A percentile compares a stretch with the other conserved stretches of the same genome.
Conservation (phyloP, 2,113 vertebrate genomes). For the Argyrosomus japonicus region DNA sequence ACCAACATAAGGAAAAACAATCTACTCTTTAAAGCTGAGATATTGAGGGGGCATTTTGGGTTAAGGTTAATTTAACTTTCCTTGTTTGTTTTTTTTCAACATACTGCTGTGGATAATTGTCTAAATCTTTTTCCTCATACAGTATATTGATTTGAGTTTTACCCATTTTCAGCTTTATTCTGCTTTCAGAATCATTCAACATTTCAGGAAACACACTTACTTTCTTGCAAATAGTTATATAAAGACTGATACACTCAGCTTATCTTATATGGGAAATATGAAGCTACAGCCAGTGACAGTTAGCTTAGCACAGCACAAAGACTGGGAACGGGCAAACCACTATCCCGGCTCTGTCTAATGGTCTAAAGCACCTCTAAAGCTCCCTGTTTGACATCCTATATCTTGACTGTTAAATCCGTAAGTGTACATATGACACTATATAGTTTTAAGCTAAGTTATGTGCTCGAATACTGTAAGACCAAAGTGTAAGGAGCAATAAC, state of each 20-base stretch:
- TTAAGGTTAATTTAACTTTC: background rate
- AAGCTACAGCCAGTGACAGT: background rate
- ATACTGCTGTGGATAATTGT: background rate
- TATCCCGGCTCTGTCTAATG: background rate
- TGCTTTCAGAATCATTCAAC: background rate
- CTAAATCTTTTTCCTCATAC: background rate
- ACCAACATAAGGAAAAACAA: constrained; percentile 13
- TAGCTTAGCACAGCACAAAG: background rate
- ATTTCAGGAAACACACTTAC: background rate
- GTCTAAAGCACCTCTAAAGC: background rate
- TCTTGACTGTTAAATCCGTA: background rate
- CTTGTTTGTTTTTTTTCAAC: background rate
- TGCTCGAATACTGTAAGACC: background rate
- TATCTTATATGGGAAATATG: background rate
- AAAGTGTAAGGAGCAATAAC: too few relatives aligned
- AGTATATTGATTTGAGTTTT: background rate
- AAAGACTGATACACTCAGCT: background rate
- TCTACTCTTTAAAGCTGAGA: constrained; percentile 14
- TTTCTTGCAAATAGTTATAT: background rate
- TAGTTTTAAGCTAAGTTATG: background rate
- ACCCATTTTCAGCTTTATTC: background rate
- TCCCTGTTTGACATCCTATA: background rate
- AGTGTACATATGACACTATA: background rate
- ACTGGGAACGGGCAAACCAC: background rate
- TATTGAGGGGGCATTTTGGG: background rate